Conservation (phyloP, 2,797 vertebrate species). For the Ctenopoma multispine region DNA sequence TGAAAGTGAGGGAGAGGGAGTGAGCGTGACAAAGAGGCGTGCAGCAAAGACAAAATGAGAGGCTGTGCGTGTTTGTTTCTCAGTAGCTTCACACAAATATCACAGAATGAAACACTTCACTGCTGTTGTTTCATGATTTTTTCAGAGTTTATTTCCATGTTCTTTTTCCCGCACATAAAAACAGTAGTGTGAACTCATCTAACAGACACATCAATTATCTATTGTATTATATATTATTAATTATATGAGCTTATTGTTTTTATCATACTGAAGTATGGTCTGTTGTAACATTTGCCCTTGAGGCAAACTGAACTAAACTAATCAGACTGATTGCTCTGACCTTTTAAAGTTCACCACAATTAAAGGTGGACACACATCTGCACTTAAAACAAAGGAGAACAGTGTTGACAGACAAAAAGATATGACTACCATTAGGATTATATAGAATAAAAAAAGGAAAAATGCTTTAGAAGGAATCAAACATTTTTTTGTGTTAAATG, state of each 20-base stretch:
- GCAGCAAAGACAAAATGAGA: slow-evolving; percentile 40
- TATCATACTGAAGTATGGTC: slow-evolving; percentile 19
- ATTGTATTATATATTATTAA: slow-evolving; percentile 35
- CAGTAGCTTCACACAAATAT: slow-evolving; percentile 40
- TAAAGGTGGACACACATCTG: slow-evolving; percentile 9
- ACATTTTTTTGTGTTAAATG: slow-evolving; percentile 30
- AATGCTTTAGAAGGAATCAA: slow-evolving; percentile 9
- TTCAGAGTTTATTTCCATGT: slow-evolving; percentile 69
- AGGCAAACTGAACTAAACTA: slow-evolving; percentile 26
- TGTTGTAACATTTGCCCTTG: slow-evolving; percentile 47
- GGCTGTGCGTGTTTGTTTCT: slow-evolving; percentile 45
- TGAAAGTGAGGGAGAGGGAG: slow-evolving; percentile 50
- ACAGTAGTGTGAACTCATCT: slow-evolving; percentile 49
- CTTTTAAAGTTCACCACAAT: slow-evolving; percentile 12
- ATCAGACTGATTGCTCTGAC: slow-evolving; percentile 14
- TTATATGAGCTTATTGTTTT: slow-evolving; percentile 18
- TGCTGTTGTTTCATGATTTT: slow-evolving; percentile 22
- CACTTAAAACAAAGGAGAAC: slow-evolving; percentile 6
- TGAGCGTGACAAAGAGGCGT: slow-evolving; percentile 45
- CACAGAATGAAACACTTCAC: slow-evolving; percentile 51
- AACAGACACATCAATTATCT: slow-evolving; percentile 53
- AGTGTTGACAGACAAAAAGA: not conserved
- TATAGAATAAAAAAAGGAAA: slow-evolving; percentile 4
- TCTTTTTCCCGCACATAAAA: slow-evolving; percentile 58
- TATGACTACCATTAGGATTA: not conserved